A percentile compares a stretch with the other conserved stretches of the same genome.
Evolutionary conservation across 2,888 invertebrate genomes (phyloP).

Genomic region (Folsomia candida): DNA sequence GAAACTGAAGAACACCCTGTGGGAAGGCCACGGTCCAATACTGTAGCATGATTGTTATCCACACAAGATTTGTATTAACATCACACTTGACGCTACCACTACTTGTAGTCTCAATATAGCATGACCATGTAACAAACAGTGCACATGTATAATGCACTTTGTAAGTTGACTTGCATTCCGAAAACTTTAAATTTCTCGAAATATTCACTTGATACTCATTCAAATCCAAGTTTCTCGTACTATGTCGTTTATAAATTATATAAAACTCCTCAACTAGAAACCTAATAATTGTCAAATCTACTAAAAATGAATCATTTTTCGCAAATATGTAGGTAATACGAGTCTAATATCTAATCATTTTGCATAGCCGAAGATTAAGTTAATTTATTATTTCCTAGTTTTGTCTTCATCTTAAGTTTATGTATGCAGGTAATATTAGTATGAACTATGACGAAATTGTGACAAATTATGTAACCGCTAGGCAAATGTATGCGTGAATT

Average conservation of each 20-base stretch:
- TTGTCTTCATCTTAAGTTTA: neutral
- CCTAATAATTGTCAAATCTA: neutral
- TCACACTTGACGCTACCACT: no score
- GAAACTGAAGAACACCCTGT: neutral
- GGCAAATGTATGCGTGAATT: neutral
- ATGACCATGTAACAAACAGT: neutral
- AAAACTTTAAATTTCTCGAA: neutral
- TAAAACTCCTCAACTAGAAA: neutral
- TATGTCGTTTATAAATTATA: neutral
- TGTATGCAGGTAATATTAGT: neutral
- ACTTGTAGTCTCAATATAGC: neutral
- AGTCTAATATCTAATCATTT: neutral
- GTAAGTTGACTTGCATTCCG: neutral
- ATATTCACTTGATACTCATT: neutral
- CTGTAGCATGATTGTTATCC: slow-evolving; percentile 6
- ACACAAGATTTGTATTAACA: no score
- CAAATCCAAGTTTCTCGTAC: neutral
- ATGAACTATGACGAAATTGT: no score
- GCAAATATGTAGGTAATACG: neutral
- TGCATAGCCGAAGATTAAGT: neutral
- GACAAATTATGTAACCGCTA: neutral
- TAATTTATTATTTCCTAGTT: neutral
- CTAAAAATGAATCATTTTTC: neutral
- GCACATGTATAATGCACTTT: neutral
- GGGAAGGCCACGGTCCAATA: slow-evolving; percentile 12